phyloP scores from a whole-genome alignment of 2,888 invertebrate genomes.

The Balanococcus diminutus region DNA sequence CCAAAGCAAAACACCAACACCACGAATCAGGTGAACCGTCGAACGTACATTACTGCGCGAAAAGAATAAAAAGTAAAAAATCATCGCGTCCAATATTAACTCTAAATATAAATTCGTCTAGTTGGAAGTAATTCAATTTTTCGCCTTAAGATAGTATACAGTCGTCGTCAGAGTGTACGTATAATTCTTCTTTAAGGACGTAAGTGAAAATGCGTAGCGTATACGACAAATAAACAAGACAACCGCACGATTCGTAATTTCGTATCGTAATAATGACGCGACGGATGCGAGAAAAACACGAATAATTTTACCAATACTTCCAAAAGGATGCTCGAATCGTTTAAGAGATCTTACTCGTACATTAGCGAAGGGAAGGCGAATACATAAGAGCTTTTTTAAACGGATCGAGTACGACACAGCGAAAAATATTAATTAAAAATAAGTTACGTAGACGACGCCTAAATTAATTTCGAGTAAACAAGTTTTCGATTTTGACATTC shows the following conservation, averaged over 20 bases:
- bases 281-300: neutral
- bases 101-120: slow-evolving; percentile 46
- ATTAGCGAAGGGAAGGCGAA: neutral
- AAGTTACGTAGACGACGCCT: neutral
- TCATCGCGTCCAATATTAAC: slow-evolving; percentile 14
- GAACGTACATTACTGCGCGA: neutral
- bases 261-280: no score
- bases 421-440: neutral
- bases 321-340: neutral
- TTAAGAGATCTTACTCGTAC: neutral
- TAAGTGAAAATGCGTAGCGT: neutral
- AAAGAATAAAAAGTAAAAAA: slow-evolving; percentile 9
- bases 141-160: neutral
- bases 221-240: neutral
- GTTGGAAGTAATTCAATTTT: slow-evolving; percentile 49
- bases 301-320: neutral
- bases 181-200: slow-evolving; percentile 1
- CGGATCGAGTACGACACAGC: neutral
- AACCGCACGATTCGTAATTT: neutral
- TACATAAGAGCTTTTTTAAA: neutral
- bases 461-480: slow-evolving; percentile 21
- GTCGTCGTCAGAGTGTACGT: neutral
- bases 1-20: neutral
- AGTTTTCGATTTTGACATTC: slow-evolving; percentile 25
- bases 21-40: neutral